These are phyloP conservation scores for Siniperca undulata DNA, from an alignment of 2,797 vertebrate species.

Conservation along the genomic window DNA sequence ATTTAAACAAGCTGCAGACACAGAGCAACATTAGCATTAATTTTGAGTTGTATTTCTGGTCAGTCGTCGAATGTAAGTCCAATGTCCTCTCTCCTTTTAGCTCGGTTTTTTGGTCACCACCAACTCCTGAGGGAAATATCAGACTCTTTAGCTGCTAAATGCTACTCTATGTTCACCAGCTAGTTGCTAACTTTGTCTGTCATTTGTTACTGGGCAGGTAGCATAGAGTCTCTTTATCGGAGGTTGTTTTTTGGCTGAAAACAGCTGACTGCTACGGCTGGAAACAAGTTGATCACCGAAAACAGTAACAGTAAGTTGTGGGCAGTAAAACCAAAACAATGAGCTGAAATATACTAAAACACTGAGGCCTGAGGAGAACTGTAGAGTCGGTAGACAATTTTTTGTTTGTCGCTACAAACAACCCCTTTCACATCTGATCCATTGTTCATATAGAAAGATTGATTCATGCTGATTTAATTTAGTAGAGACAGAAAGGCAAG, in stretches of 20 bases:
- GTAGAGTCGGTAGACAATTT: neutral
- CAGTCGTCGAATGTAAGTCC: neutral
- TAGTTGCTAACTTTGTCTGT: neutral
- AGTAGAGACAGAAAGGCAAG: neutral
- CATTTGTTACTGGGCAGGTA: neutral
- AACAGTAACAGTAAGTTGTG: neutral
- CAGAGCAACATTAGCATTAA: too few relatives aligned
- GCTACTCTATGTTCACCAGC: neutral
- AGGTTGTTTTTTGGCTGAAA: neutral
- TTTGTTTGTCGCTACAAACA: neutral
- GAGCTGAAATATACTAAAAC: neutral
- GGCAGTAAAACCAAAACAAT: neutral
- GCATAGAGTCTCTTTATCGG: neutral
- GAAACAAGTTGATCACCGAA: neutral
- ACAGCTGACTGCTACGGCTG: neutral
- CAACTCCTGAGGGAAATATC: neutral
- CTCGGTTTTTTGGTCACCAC: slow-evolving; percentile 8
- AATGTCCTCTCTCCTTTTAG: neutral
- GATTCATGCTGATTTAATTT: neutral
- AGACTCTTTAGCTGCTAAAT: too few relatives aligned
- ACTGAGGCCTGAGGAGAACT: neutral
- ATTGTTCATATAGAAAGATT: neutral
- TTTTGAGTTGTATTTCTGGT: neutral
- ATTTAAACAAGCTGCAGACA: neutral
- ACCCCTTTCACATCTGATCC: neutral